These are phyloP conservation scores for Galerucella calmariensis DNA, from an alignment of 2,888 invertebrate species.

Conservation along the genomic window DNA sequence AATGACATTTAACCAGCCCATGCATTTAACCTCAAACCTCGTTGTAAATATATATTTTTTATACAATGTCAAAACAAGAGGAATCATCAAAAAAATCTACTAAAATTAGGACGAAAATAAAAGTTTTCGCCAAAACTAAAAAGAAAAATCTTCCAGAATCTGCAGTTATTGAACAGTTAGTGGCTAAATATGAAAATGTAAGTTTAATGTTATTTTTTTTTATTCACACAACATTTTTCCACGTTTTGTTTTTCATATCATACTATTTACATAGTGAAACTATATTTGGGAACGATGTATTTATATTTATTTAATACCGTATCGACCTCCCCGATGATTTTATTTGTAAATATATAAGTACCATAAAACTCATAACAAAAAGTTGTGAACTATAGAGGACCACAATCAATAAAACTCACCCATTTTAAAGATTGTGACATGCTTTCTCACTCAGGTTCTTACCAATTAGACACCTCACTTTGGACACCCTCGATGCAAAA, in stretches of 20 bases:
- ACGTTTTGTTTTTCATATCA: neutral
- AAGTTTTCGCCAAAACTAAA: conserved; percentile 58
- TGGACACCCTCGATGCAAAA: no score
- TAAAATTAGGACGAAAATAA: conserved; percentile 55
- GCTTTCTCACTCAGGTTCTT: no score
- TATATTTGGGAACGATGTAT: neutral
- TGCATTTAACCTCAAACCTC: conserved; percentile 2
- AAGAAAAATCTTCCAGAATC: conserved; percentile 52
- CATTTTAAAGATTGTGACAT: no score
- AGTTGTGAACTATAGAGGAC: no score
- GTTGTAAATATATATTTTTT: neutral
- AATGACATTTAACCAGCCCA: no score
- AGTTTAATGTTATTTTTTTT: conserved; percentile 33
- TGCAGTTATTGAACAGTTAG: conserved; percentile 55
- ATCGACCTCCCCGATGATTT: no score
- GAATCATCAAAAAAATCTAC: neutral
- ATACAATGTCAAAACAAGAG: conserved; percentile 1
- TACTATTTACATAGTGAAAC: neutral
- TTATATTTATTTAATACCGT: no score
- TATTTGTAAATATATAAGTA: no score
- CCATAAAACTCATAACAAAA: no score
- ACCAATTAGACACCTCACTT: no score
- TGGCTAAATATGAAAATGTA: conserved; percentile 51
- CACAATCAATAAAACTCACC: no score
- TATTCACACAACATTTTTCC: neutral